Percentiles rank a stretch among this genome's conserved stretches.
These are phyloP conservation scores for Hypsopygia costalis DNA, from an alignment of 2,888 invertebrate genomes.

Conservation along the genomic window DNA sequence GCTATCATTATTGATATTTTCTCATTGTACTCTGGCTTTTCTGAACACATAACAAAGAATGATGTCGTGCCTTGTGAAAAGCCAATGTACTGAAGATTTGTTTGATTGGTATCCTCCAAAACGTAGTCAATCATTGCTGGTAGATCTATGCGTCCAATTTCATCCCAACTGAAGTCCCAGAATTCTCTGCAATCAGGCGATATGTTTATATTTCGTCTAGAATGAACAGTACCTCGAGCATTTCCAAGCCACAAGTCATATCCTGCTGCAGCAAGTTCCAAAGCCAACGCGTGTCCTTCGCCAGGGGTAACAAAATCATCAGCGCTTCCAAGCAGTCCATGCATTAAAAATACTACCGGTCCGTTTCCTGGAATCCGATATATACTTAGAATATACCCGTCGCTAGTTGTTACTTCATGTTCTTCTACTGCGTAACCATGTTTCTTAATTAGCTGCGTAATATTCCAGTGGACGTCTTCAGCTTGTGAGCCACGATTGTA, in stretches of 20 bases:
- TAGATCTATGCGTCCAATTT: slow-evolving; percentile 83
- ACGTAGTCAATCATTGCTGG: slow-evolving; percentile 83
- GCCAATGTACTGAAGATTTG: background rate
- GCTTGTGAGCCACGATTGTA: no score
- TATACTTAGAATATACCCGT: background rate
- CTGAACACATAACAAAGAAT: slow-evolving; percentile 5
- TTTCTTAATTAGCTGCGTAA: no score
- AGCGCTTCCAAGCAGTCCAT: background rate
- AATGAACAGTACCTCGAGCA: slow-evolving; percentile 11
- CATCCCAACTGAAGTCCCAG: slow-evolving; percentile 77
- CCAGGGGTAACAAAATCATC: background rate
- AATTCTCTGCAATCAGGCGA: slow-evolving; percentile 13
- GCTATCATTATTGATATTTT: slow-evolving; percentile 13
- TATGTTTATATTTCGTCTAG: background rate
- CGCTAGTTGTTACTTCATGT: background rate
- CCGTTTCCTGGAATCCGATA: slow-evolving; percentile 3
- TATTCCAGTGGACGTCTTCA: no score
- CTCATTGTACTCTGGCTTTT: slow-evolving; percentile 17
- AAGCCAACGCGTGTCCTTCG: background rate
- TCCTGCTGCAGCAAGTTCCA: background rate
- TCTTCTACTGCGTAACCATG: background rate
- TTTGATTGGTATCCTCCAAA: slow-evolving; percentile 17
- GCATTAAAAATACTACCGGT: background rate
- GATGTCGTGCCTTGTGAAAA: slow-evolving; percentile 3
- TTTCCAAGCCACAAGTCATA: slow-evolving; percentile 15